These are phyloP conservation scores for Sphyrna mokarran DNA, from an alignment of 2,113 vertebrate species.

Conservation along the genomic window DNA sequence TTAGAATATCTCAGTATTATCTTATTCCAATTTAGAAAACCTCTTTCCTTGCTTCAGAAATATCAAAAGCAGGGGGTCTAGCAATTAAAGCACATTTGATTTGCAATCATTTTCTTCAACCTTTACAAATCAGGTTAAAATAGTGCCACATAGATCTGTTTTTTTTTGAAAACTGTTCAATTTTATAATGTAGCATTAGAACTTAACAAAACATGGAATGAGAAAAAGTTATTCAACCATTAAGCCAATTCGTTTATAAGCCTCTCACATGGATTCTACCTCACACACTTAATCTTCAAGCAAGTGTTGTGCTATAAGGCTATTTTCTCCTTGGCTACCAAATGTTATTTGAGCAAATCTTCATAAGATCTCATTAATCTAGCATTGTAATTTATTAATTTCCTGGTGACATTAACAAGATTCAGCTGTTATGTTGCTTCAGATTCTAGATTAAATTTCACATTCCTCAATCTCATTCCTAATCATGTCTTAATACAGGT, in stretches of 20 bases:
- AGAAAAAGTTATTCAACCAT: not conserved
- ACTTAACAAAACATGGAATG: not conserved
- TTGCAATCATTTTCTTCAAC: not conserved
- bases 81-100: not conserved
- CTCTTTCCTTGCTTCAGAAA: not conserved
- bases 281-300: too few species aligned
- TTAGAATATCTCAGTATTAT: conserved; percentile 12
- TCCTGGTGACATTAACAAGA: not conserved
- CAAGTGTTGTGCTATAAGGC: too few species aligned
- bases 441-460: not conserved
- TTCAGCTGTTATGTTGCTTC: not conserved
- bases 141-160: too few species aligned
- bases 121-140: not conserved
- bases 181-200: not conserved
- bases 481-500: not conserved
- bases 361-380: not conserved
- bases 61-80: not conserved
- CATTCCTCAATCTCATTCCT: not conserved
- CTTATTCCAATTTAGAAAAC: not conserved
- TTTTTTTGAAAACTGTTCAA: not conserved
- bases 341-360: not conserved
- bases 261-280: too few species aligned
- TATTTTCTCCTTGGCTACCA: not conserved
- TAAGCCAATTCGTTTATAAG: not conserved
- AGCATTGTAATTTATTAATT: not conserved